Base-by-base conservation (phyloP, 2,797 vertebrate species). In the Cossypha caffra region DNA sequence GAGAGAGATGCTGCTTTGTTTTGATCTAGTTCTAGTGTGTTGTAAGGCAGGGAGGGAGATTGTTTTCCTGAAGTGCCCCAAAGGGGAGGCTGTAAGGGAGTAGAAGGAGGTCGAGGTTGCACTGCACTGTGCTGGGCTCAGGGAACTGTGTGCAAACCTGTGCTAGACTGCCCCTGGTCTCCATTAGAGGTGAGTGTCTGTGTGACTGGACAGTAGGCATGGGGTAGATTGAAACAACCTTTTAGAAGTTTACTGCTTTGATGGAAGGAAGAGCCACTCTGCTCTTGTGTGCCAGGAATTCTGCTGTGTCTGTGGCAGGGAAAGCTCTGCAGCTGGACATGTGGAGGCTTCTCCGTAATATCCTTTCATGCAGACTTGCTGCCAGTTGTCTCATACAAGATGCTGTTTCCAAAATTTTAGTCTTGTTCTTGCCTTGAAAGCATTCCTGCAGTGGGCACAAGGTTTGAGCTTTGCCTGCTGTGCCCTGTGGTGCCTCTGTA, bases 401-500 rank as follows among this genome's bases (percentile, higher is more conserved):
- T 64, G 17, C 38, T 33, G 2, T 40, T 93, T 88, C 43, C 2
- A 4, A 86, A 90, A 81, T 86, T 40, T 88, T 86, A 18, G 18
- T 67, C 21, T 72, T 80, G 31, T 26, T 67, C 93, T 59, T 51
- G 43, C n/a, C 20, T 47, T 15, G 38, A 33, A 75, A 35, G 5
- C 0, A 0, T 57, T 64, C 12, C 50, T 79, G 31, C 31, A 24
- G 16, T 29, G 35, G 73, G 14, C 45, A 51, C 38, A 43, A 78
- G 47, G 33, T 52, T 84, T 0, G 1, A 47, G 8, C 31, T 92
- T n/a, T 0, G 1, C 50, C 26, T 88, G 1, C 17, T 29, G 77
- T 7, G 4, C 10, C 14, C 28, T 23, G 5, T 35, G 20, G 5
- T 74, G 57, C 35, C 23, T 58, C 29, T 66, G 8, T 64, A 48